Base-by-base conservation (phyloP, 2,113 vertebrate species). In the Tor tambroides region DNA sequence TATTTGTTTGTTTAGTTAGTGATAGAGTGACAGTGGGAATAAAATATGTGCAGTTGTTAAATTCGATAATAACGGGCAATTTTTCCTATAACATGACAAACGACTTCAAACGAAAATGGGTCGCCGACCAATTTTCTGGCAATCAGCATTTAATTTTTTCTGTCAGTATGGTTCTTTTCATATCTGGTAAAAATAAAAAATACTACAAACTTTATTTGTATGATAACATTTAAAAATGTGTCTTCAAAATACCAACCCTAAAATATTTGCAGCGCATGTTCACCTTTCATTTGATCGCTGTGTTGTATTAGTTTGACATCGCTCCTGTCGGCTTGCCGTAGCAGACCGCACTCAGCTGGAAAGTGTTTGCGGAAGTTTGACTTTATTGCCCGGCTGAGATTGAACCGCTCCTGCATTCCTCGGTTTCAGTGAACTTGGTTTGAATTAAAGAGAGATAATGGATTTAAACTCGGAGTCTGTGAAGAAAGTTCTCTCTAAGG, bases 401-500 rank as follows among this genome's bases (percentile, higher is more conserved):
- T 59, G 10, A 67, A 41, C 32, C 35, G 54, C 14, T 21, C 80
- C 0, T 0, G 14, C 23, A 10, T 5, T 69, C 8, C 6, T 15
- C n/a, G 75, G 75, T 69, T 65, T 82, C 21, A 30, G 14, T 3
- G 14, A 38, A 43, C 61, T n/a, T 3, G 14, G 6, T 41, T 17
- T 35, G 38, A 74, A 12, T 28, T 51, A 63, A 43, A 46, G 21
- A 76, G 14, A 88, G 26, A 83, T 0, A 3, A 96, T 96, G 95
- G 94, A 96, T 77, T 89, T 95, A 1, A 84, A 61, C 2, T 83
- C 92, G 14, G 94, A 95, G 61, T 81, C 92, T 46, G 87, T 93
- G 41, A 90, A 94, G 89, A 93, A 89, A 86, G 90, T 91, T 63
- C 91, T 96, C 3, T 90, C 91, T 0, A 96, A 94, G 94, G 95